Base-by-base conservation (phyloP, 2,113 vertebrate genomes). In the Elephas maximus region DNA sequence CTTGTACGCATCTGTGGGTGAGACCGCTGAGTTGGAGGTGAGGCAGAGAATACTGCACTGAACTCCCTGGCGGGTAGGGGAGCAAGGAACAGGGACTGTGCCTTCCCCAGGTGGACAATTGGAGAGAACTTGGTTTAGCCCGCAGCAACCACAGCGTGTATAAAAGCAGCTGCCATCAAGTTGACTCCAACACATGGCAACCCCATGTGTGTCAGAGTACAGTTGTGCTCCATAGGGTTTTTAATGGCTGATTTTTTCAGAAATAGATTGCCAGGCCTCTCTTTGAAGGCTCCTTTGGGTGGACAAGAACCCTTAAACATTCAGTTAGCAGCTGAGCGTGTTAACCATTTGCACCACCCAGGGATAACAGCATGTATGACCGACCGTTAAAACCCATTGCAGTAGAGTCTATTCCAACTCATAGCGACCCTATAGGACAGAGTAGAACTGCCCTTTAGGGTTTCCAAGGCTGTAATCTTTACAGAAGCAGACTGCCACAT, bases 1-100 rank as follows among this genome's bases (percentile, higher is more conserved):
- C 30, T 51, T 21, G 0, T n/a, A n/a, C 28, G 1, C 8, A 0
- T 30, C 44, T 26, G 18, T 11, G 12, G 51, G 67, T 1, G 74
- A 69, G 51, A 24, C 77, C 20, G 6, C 76, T 24, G 51, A 69
- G 23, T 8, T 1, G 44, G 48, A 37, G 44, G 7, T 28, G 26
- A 74, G 96, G 20, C 62, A 33, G 48, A 12, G 28, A 18, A 15
- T 0, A 0, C 78, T 20, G 6, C 1, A 0, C 37, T 28, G 44
- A 67, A 17, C 28, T 45, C 41, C 14, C 74, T 37, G 1, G 60
- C 51, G 18, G 37, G 2, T 1, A 4, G 41, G 33, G 41, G 45
- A 10, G 18, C 28, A 1, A 4, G 82, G 37, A 26, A 11, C 23
- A 6, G 10, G 69, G 30, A 0, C 73, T 48, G 48, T 48, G 26